These are phyloP conservation scores for Octodon degus DNA, from an alignment of 2,113 vertebrate species.

Conservation along the genomic window DNA sequence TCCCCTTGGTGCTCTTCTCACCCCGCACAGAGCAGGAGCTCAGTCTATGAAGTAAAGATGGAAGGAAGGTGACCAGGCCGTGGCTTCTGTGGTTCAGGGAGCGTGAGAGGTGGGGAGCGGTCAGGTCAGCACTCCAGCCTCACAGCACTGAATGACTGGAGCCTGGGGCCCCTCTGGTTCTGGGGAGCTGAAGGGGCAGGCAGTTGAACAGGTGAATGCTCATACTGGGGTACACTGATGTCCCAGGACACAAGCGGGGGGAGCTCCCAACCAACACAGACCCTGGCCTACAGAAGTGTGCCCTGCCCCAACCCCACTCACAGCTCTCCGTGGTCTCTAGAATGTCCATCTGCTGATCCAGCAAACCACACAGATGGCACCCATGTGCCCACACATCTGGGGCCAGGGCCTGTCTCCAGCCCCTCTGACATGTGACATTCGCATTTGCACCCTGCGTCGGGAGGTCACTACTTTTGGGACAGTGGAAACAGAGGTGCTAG, in stretches of 20 bases:
- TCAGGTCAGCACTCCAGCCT: not conserved
- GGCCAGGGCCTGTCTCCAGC: not conserved
- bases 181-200: not conserved
- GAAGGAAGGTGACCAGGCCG: not conserved
- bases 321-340: not conserved
- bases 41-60: not conserved
- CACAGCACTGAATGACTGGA: not conserved
- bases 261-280: too few relatives aligned
- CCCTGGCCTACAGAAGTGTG: accelerated
- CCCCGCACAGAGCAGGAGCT: not conserved
- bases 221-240: too few relatives aligned
- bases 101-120: not conserved
- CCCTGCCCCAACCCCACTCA: too few relatives aligned
- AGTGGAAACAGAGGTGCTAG: not conserved
- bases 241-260: not conserved
- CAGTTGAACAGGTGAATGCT: not conserved
- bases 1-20: not conserved
- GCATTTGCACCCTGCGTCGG: accelerated
- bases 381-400: not conserved
- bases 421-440: not conserved
- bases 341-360: not conserved
- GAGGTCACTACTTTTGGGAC: not conserved
- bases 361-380: not conserved
- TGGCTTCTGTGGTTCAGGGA: not conserved
- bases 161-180: not conserved